Conservation (phyloP, 2,797 vertebrate species). For the Lacerta bilineata region DNA sequence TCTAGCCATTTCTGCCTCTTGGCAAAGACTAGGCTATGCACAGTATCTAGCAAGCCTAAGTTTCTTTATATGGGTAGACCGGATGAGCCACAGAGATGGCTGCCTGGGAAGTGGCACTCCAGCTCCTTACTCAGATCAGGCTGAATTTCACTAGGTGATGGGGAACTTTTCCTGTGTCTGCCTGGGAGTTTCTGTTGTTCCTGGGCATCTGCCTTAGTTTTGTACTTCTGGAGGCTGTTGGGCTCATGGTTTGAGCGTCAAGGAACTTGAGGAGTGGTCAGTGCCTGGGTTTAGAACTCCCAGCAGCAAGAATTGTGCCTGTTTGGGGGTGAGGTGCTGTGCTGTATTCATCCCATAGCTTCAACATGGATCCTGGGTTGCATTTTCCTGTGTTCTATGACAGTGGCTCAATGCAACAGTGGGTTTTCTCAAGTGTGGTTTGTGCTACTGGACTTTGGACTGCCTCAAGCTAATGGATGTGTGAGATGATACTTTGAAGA, state of each 20-base stretch:
- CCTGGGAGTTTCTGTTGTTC: not conserved
- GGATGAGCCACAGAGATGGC: not conserved
- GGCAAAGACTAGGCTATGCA: not conserved
- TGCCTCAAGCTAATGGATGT: not conserved
- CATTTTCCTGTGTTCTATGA: not conserved
- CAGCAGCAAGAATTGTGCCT: not conserved
- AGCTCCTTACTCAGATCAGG: not conserved
- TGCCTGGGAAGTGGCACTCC: not conserved
- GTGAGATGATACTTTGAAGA: not conserved
- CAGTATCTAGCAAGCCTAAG: not conserved
- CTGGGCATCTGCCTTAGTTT: constrained; percentile 12
- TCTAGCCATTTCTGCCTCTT: not conserved
- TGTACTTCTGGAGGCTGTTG: not conserved
- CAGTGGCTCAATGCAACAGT: not conserved
- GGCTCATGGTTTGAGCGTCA: not conserved
- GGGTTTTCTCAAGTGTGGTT: not conserved
- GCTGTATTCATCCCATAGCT: not conserved
- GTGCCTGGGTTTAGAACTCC: not conserved
- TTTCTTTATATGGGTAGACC: not conserved
- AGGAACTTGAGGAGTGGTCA: not conserved
- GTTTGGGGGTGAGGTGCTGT: not conserved
- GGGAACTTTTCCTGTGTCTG: not conserved
- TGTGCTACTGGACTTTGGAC: not conserved
- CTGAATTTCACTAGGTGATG: constrained; percentile 1
- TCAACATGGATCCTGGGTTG: not conserved